Evolutionary conservation across 2,113 vertebrate species (phyloP), one percentile per base, ranked within the genome.

Genomic region (Scomber colias): DNA sequence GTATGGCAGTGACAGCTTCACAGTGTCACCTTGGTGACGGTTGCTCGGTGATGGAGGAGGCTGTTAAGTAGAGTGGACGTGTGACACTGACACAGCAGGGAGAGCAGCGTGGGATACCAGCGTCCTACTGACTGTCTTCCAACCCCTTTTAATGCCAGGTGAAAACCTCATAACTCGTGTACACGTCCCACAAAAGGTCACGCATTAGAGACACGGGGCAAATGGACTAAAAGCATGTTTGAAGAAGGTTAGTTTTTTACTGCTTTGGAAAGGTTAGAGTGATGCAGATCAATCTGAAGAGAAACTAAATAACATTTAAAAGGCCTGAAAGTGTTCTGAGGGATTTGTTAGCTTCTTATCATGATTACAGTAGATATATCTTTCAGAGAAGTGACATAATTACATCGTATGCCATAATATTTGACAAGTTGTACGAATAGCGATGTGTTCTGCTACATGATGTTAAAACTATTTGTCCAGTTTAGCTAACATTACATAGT

Each of bases 11-110:
- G 76, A 75, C 83, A 81, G 81, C 75, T 48, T 77, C 69, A 11
- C 51, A 0, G 83, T 90, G 90, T 92, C 90, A 92, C 90, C 89
- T 90, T 90, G 87, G 54, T 81, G 77, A 87, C 14, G 81, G 84
- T 65, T 82, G 77, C 75, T 60, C 55, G 0, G 77, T 90, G 90
- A 92, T 90, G 81, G 70, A 92, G 68, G 73, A 88, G 79, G 81
- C 30, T 75, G 79, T 72, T 83, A 86, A 92, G 79, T 67, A 45
- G 54, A 88, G 75, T 75, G 64, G 87, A 92, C 80, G 49, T 85
- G 79, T 74, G 85, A 74, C 68, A 70, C 83, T 90, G 90, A 87
- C 87, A 48, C 89, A 90, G 89, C 90, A 76, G 84, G 66, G 59
- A 63, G 64, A 4, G 1, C 61, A 17, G 73, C 15, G 13, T 17